These are phyloP conservation scores for Hirtodrosophila alboralis DNA, from an alignment of 2,888 invertebrate genomes.

Conservation along the genomic window DNA sequence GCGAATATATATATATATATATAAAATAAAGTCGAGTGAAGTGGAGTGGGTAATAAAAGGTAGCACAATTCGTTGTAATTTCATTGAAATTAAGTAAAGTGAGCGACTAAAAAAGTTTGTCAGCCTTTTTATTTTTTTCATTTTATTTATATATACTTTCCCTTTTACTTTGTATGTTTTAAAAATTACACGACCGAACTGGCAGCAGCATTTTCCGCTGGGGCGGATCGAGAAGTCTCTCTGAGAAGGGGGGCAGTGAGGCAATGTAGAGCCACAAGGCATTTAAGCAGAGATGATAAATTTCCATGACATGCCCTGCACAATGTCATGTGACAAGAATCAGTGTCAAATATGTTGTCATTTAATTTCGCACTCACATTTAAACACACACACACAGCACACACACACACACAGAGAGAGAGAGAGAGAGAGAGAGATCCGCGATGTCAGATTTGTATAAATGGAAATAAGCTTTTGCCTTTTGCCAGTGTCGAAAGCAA, in stretches of 20 bases:
- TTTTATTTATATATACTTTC: slow-evolving; percentile 16
- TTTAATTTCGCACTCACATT: slow-evolving; percentile 75
- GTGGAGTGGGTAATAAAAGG: slow-evolving; percentile 2
- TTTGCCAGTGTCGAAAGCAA: slow-evolving; percentile 40
- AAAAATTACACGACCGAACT: slow-evolving; percentile 64
- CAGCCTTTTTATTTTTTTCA: slow-evolving; percentile 33
- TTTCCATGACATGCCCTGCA: slow-evolving; percentile 68
- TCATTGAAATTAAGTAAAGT: slow-evolving; percentile 47
- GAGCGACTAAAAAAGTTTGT: slow-evolving; percentile 26
- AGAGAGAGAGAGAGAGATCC: slow-evolving; percentile 20
- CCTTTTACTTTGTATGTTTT: slow-evolving; percentile 21
- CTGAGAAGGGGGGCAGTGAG: no score
- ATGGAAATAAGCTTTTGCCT: slow-evolving; percentile 73
- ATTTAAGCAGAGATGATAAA: slow-evolving; percentile 75
- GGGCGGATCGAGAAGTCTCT: slow-evolving; percentile 15
- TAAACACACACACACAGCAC: slow-evolving; percentile 40
- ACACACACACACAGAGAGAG: no score
- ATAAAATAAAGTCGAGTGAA: slow-evolving; percentile 2
- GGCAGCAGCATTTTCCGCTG: slow-evolving; percentile 34
- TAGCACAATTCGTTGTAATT: slow-evolving; percentile 37
- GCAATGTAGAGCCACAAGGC: slow-evolving; percentile 30
- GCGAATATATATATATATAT: no score
- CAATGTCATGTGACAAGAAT: slow-evolving; percentile 76
- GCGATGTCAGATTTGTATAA: slow-evolving; percentile 69
- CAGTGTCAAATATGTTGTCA: slow-evolving; percentile 80